Percentiles rank a stretch among this genome's conserved stretches.
Evolutionary conservation across 2,888 invertebrate species (phyloP).

Genomic region (Platycnemis pennipes): DNA sequence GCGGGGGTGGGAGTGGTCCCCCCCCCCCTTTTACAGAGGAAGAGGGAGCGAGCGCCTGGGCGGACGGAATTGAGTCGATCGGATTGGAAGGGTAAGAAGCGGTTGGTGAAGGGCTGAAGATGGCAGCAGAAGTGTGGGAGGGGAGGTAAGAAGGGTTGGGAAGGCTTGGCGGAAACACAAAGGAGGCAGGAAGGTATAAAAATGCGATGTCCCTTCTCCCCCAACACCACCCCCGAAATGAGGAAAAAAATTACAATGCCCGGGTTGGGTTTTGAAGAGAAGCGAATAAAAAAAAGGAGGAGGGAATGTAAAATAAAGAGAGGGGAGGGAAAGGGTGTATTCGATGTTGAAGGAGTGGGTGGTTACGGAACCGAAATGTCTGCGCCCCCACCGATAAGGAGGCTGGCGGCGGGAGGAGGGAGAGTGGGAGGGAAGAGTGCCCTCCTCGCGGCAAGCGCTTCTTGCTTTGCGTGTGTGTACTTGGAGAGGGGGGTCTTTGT

Average conservation of each 20-base stretch:
- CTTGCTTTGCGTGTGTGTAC: not conserved
- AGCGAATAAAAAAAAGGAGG: not conserved
- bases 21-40: not conserved
- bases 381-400: not conserved
- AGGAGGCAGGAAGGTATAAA: conserved; percentile 22
- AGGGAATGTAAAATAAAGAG: not conserved
- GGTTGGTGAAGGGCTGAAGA: not conserved
- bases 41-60: not conserved
- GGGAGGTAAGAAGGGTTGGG: not conserved
- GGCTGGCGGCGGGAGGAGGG: not conserved
- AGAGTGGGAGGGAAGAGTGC: not conserved
- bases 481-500: not conserved
- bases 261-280: conserved; percentile 10
- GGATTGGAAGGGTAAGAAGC: too few relatives aligned
- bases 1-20: not conserved
- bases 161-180: not conserved
- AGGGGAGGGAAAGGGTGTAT: not conserved
- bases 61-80: not conserved
- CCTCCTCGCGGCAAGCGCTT: not conserved
- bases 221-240: not conserved
- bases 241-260: not conserved
- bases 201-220: not conserved
- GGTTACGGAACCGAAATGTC: not conserved
- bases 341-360: not conserved
- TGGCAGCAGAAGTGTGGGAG: not conserved